phyloP scores from a whole-genome alignment of 2,113 vertebrate species.

The Salvelinus alpinus region DNA sequence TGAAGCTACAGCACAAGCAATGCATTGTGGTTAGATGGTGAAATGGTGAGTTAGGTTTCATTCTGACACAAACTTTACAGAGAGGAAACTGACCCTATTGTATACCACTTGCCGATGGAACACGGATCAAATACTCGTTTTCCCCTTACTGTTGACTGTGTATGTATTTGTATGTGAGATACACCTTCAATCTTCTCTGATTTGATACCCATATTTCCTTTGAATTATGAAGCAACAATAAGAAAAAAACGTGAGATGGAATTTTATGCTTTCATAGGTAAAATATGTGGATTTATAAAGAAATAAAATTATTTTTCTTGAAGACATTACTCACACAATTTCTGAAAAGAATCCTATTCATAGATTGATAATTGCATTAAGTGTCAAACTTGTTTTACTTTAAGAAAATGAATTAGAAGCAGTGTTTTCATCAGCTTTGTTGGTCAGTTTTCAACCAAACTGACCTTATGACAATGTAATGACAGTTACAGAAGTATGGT shows the following conservation, averaged over 20 bases:
- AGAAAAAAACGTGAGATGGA: conserved; percentile 38
- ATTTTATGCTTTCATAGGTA: conserved; percentile 70
- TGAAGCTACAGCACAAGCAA: conserved; percentile 19
- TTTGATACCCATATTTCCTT: conserved; percentile 40
- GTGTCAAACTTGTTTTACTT: background rate
- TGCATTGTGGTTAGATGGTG: background rate
- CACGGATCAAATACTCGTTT: conserved; percentile 1
- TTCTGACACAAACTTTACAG: conserved; percentile 10
- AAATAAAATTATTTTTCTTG: conserved; percentile 65
- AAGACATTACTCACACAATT: conserved; percentile 9
- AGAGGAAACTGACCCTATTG: conserved; percentile 2
- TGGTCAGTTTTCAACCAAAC: background rate
- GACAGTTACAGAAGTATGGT: background rate
- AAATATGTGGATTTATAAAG: conserved; percentile 62
- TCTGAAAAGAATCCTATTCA: background rate
- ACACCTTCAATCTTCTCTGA: conserved; percentile 47
- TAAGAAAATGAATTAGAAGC: conserved; percentile 1
- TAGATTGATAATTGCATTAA: background rate
- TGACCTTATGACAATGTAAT: background rate
- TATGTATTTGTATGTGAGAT: conserved; percentile 61
- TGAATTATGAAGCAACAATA: conserved; percentile 25
- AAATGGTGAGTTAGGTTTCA: background rate
- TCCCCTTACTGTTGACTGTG: conserved; percentile 34
- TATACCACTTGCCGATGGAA: conserved; percentile 14
- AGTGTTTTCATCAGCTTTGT: background rate